Base-by-base conservation (phyloP, 2,888 invertebrate species). In the Autographa pulchrina region DNA sequence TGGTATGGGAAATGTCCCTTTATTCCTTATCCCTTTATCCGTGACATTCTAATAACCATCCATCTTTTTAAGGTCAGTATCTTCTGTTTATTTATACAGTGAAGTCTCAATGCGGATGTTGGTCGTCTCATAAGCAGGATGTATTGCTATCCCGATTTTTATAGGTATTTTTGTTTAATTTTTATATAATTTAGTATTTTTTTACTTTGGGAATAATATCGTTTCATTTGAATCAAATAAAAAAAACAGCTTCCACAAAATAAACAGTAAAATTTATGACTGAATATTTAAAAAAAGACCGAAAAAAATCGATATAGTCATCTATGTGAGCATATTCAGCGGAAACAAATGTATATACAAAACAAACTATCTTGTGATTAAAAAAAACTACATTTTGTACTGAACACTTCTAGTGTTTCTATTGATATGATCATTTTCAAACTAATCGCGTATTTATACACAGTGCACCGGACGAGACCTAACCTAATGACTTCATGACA, bases 401-500 rank as follows among this genome's bases (percentile, higher is more conserved):
- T 1, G 7, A 4, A 4, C 6, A 0, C 16, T n/a, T 7, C 4
- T 7, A n/a, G 8, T 48, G n/a, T 48, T n/a, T 48, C n/a, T n/a
- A 48, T 48, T n/a, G 48, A 48, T n/a, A 16, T 48, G n/a, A 48
- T 48, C n/a, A n/a, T 48, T n/a, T n/a, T 16, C n/a, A n/a, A 48
- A 48, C 14, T 48, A 7, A 8, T 48, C 48, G 4, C 1, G 0
- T 48, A 6, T 48, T 48, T 48, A n/a, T 48, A 48, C n/a, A n/a
- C 1, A 8, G 48, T 48, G 48, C 48, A 48, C 5, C n/a, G 48
- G 48, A n/a, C 48, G 14, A n/a, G 48, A 48, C n/a, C 48, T 48
- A 48, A 48, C 48, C n/a, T 48, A n/a, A 48, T 48, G n/a, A 48
- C 48, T 48, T 48, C n/a, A 48, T 48, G n/a, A 48, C 48, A 16